phyloP scores from a whole-genome alignment of 2,888 invertebrate genomes.

The Theretra japonica region DNA sequence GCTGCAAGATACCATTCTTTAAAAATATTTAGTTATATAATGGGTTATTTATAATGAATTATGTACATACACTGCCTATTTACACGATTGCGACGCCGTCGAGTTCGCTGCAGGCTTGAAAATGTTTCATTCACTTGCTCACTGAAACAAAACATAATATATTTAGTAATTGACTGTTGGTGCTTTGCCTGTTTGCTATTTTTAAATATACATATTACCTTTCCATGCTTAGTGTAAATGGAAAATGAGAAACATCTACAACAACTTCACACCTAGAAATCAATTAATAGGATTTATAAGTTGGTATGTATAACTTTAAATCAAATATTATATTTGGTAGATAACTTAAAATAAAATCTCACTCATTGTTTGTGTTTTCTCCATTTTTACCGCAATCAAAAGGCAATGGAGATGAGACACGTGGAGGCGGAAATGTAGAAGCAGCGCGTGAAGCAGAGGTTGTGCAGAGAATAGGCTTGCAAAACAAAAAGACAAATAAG shows the following conservation, averaged over 20 bases:
- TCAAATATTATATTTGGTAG: too few species aligned
- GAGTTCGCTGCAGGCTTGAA: too few species aligned
- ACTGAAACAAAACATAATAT: not conserved
- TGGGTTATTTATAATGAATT: too few species aligned
- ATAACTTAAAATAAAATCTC: too few species aligned
- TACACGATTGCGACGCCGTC: too few species aligned
- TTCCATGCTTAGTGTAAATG: not conserved
- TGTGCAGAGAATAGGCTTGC: not conserved
- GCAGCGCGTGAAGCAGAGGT: not conserved
- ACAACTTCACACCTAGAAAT: not conserved
- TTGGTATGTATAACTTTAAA: not conserved
- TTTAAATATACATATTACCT: not conserved
- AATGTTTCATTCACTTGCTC: too few species aligned
- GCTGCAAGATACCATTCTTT: too few species aligned
- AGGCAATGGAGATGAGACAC: not conserved
- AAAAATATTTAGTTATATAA: not conserved
- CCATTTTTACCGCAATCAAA: not conserved
- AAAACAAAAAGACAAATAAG: slow-evolving; percentile 1
- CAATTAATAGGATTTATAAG: not conserved
- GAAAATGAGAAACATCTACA: not conserved
- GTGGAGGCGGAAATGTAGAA: not conserved
- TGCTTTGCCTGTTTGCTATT: not conserved
- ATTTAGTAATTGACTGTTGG: not conserved
- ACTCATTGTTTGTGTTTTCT: too few species aligned
- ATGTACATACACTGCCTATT: too few species aligned